Percentiles rank a stretch among this genome's conserved stretches.
Evolutionary conservation across 2,797 vertebrate genomes (phyloP).

Genomic region (Melanotaenia pygmaea): DNA sequence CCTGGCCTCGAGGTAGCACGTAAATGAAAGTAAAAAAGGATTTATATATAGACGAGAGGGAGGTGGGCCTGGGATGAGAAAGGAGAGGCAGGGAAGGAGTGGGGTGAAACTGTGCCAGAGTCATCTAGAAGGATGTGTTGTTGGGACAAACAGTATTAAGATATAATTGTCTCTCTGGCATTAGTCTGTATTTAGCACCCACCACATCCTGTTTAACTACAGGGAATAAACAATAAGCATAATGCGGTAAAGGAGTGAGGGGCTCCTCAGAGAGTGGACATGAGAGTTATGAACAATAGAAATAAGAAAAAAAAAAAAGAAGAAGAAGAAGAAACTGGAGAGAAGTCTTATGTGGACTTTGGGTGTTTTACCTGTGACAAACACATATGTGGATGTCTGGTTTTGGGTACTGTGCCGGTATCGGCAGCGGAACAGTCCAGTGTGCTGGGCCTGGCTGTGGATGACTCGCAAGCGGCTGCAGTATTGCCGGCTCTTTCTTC

Average conservation of each 20-base stretch:
- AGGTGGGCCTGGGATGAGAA: conserved; percentile 50
- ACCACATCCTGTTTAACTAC: conserved; percentile 80
- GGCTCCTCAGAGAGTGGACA: conserved; percentile 18
- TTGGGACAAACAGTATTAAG: conserved; percentile 81
- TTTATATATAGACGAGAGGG: conserved; percentile 79
- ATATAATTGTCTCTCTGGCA: conserved; percentile 80
- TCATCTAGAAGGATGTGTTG: conserved; percentile 80
- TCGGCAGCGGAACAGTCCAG: conserved; percentile 90
- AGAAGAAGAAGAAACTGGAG: background rate
- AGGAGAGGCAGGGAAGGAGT: conserved; percentile 34
- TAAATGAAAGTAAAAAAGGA: conserved; percentile 80
- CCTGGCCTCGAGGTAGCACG: conserved; percentile 80
- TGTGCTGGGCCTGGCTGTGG: conserved; percentile 84
- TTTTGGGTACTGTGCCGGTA: conserved; percentile 80
- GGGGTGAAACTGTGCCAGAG: conserved; percentile 68
- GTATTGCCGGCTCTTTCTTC: conserved; percentile 81
- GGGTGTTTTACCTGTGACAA: conserved; percentile 91
- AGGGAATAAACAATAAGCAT: conserved; percentile 65
- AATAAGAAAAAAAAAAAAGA: background rate
- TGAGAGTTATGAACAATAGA: background rate
- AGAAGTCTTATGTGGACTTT: background rate
- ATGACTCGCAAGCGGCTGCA: conserved; percentile 88
- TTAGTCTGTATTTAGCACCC: conserved; percentile 80
- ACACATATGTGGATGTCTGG: conserved; percentile 88
- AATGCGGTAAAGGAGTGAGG: conserved; percentile 34